phyloP scores from a whole-genome alignment of 92 coral and sea anemone genomes.

The Siderastrea siderea region DNA sequence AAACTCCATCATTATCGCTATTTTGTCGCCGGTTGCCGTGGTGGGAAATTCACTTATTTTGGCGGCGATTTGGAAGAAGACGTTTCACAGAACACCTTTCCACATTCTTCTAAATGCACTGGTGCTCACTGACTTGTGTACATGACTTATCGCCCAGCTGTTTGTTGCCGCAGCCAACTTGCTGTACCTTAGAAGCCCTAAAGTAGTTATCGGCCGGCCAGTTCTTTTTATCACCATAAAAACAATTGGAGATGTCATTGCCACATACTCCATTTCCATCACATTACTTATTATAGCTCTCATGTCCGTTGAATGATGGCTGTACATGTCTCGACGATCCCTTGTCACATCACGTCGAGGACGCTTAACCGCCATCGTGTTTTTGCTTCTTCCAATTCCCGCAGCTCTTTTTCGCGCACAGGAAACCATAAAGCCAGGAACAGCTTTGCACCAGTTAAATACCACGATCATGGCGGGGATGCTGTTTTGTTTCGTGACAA shows the following conservation, averaged over 20 bases:
- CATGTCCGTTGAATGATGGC: too few relatives aligned
- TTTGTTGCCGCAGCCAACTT: background rate
- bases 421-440: too few relatives aligned
- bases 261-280: background rate
- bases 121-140: conserved; percentile 14
- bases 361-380: too few relatives aligned
- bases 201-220: too few relatives aligned
- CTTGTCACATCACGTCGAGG: too few relatives aligned
- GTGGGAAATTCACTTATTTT: conserved; percentile 21
- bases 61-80: conserved; percentile 9
- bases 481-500: too few relatives aligned
- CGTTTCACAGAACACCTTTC: conserved; percentile 1
- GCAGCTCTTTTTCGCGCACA: too few relatives aligned
- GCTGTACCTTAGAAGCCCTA: background rate
- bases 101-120: conserved; percentile 27
- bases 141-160: conserved; percentile 17
- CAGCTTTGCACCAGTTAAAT: too few relatives aligned
- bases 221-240: background rate
- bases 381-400: too few relatives aligned
- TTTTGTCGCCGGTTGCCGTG: conserved; percentile 8
- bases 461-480: too few relatives aligned
- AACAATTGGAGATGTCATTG: background rate
- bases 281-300: too few relatives aligned
- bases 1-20: background rate
- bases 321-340: too few relatives aligned